Base-by-base conservation (phyloP, 2,797 vertebrate genomes). In the Periparus ater region DNA sequence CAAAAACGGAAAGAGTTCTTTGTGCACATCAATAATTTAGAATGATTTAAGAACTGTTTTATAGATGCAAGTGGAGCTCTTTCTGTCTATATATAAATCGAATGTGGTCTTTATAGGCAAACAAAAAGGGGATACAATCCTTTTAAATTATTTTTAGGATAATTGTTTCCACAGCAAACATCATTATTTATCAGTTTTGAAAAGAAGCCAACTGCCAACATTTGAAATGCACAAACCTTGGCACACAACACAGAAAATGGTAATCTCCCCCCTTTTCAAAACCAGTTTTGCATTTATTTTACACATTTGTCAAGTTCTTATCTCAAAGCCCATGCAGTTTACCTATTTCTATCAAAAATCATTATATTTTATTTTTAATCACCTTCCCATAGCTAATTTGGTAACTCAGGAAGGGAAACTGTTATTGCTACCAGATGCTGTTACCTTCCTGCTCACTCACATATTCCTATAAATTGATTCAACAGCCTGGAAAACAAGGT, bases 341-440 rank as follows among this genome's bases (percentile, higher is more conserved):
- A 97, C 96, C 94, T 92, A 84, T 96, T 96, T 96, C 95, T 96
- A 98, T 97, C 97, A 97, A 93, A 98, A 98, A 98, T 97, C 89
- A 95, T 97, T 96, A 91, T 79, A 97, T 93, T 95, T 89, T 95
- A 96, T 96, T 98, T 98, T 93, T 97, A 97, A 98, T 97, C 91
- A 97, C 97, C 96, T 97, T 94, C 93, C 92, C 77, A 78, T 86
- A 96, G 96, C 93, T 98, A 92, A 98, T 98, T 97, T 97, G 95
- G 92, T 96, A 97, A 97, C 95, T 95, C 94, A 57, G 78, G 93
- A 96, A 98, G 97, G 95, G 95, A 97, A 98, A 96, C 70, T 67
- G 94, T 97, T 97, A 97, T 97, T 98, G 94, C 95, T 97, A 97
- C 95, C 96, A 98, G 97, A 98, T 98, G 97, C 96, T 95, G 84